phyloP scores from a whole-genome alignment of 2,113 vertebrate species.

The Rhea pennata region DNA sequence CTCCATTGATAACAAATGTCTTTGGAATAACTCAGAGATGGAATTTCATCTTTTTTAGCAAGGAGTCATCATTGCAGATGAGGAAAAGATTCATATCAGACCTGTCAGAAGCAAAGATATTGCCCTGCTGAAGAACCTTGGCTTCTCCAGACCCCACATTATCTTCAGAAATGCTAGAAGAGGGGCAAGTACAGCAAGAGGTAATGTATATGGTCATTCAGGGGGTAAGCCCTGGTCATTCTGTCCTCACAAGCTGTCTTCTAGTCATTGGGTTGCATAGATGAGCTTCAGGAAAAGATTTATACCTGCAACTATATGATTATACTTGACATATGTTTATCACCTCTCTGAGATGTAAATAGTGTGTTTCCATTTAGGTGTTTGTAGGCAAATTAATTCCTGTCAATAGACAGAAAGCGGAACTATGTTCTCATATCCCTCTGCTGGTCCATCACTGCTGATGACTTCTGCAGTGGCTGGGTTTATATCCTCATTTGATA shows the following conservation, averaged over 20 bases:
- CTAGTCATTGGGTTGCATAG: not conserved
- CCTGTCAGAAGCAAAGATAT: slow-evolving; percentile 45
- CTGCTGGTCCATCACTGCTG: not conserved
- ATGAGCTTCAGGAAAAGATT: not conserved
- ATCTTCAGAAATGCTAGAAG: not conserved
- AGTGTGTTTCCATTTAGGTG: not conserved
- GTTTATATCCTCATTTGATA: not conserved
- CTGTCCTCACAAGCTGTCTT: not conserved
- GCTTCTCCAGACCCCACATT: slow-evolving; percentile 49
- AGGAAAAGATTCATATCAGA: slow-evolving; percentile 32
- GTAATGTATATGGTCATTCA: not conserved
- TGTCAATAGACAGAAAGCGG: too few species aligned
- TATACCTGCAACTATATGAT: not conserved
- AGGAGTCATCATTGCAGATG: slow-evolving; percentile 7
- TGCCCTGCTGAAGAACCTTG: not conserved
- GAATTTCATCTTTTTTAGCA: slow-evolving; percentile 55
- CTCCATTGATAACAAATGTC: not conserved
- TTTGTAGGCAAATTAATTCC: not conserved
- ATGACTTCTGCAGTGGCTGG: not conserved
- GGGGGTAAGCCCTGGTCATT: not conserved
- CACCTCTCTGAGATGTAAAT: not conserved
- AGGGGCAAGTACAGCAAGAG: not conserved
- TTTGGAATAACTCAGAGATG: slow-evolving; percentile 18
- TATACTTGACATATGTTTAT: not conserved
- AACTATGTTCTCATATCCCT: not conserved